Base-by-base conservation (phyloP, 2,888 invertebrate genomes). In the Epiblema foenella region DNA sequence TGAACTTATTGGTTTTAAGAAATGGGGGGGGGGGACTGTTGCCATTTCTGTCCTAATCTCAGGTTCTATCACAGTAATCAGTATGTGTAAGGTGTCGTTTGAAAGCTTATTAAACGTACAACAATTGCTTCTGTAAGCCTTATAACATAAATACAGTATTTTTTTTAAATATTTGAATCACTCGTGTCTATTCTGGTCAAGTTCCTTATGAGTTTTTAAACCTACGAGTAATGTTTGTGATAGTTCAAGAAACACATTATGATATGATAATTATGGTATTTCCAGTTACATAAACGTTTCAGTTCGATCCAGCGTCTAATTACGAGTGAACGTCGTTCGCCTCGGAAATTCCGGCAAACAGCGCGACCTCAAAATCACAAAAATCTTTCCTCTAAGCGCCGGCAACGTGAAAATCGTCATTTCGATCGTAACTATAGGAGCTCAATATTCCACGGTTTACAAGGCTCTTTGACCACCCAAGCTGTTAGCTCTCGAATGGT, bases 381-480 rank as follows among this genome's bases (percentile, higher is more conserved):
- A n/a, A 46, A 46, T n/a, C n/a, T 46, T n/a, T 46, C 46, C 46
- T 46, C 46, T 5, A 15, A 12, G n/a, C 46, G n/a, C 46, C n/a
- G n/a, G 8, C n/a, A 1, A 1, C 15, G 4, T 15, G 11, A 15
- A 42, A 42, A 42, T n/a, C 7, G 15, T n/a, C 46, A 46, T 46
- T 42, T 15, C 46, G n/a, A 8, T n/a, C 46, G 46, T 46, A 46
- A 46, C 12, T 24, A 20, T 54, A 20, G 18, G 20, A 24, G 15
- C 15, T n/a, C 11, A 54, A 54, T 54, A 54, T n/a, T 56, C 56
- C 29, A 15, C 11, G 15, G n/a, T 56, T 29, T 15, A 15, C n/a
- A 29, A 29, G 7, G 29, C 20, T 63, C 52, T 51, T 66, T 58
- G 18, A 67, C 58, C 58, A 67, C 56, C 29, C 11, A 58, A 46